A percentile compares a stretch with the other conserved stretches of the same genome.
phyloP scores from a whole-genome alignment of 2,888 invertebrate genomes.

The Boloria euphrosyne region DNA sequence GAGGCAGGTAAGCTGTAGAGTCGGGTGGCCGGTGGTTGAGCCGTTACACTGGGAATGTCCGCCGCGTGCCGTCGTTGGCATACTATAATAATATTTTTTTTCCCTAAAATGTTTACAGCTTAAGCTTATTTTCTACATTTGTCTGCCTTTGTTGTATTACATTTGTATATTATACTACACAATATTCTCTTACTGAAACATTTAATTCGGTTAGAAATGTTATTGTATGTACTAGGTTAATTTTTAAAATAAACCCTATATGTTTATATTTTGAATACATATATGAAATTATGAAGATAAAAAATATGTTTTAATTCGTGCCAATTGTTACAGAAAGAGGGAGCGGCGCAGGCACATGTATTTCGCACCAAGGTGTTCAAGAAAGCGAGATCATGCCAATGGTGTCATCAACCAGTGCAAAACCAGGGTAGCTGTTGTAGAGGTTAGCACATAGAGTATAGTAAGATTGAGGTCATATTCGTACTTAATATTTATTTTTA shows the following conservation, averaged over 20 bases:
- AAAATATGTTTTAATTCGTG: conserved; percentile 7
- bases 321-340: conserved; percentile 84
- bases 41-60: conserved; percentile 18
- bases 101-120: not conserved
- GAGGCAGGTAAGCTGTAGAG: conserved; percentile 55
- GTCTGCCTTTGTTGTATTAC: no score
- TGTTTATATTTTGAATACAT: no score
- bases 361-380: conserved; percentile 89
- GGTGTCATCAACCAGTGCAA: conserved; percentile 89
- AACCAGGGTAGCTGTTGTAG: conserved; percentile 89
- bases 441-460: conserved; percentile 74
- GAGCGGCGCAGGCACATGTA: conserved; percentile 85
- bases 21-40: conserved; percentile 42
- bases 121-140: no score
- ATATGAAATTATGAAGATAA: no score
- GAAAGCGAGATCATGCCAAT: conserved; percentile 89
- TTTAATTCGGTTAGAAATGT: no score
- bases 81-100: not conserved
- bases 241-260: no score
- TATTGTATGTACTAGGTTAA: no score
- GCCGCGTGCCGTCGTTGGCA: conserved; percentile 19
- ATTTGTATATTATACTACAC: no score
- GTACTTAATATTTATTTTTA: not conserved
- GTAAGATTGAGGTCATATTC: no score
- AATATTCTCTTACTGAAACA: no score